phyloP scores from a whole-genome alignment of 2,797 vertebrate species.

The Smutsia gigantea region DNA sequence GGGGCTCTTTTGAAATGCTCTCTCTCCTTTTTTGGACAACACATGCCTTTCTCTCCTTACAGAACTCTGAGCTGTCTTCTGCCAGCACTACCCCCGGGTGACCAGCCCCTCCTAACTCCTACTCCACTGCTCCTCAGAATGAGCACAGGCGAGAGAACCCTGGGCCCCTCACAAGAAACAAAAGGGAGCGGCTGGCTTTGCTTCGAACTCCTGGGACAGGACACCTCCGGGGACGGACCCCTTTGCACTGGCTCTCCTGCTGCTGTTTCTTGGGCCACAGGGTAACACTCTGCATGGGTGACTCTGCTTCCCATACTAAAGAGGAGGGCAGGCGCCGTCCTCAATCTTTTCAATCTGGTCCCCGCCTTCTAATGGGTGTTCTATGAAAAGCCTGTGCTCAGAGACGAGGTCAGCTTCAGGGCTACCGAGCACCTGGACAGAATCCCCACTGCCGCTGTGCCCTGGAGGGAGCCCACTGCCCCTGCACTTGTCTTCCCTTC shows the following conservation, averaged over 20 bases:
- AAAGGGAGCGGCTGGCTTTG: background rate
- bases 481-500: background rate
- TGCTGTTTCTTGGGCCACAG: fast-evolving
- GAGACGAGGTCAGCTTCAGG: background rate
- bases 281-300: background rate
- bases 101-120: background rate
- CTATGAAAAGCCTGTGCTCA: background rate
- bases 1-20: background rate
- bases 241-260: background rate
- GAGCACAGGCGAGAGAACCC: fast-evolving
- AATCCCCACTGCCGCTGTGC: background rate
- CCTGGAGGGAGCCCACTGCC: background rate
- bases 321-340: background rate
- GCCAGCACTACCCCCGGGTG: background rate
- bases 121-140: background rate
- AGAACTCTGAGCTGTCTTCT: background rate
- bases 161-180: background rate
- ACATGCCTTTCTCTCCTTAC: fast-evolving
- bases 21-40: background rate
- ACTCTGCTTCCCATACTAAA: background rate
- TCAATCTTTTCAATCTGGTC: background rate
- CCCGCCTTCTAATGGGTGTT: background rate
- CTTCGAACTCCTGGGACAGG: too few relatives aligned
- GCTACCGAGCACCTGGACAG: too few relatives aligned
- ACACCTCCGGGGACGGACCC: background rate